Base-by-base conservation (phyloP, 2,888 invertebrate species). In the Amblyteles armatorius region DNA sequence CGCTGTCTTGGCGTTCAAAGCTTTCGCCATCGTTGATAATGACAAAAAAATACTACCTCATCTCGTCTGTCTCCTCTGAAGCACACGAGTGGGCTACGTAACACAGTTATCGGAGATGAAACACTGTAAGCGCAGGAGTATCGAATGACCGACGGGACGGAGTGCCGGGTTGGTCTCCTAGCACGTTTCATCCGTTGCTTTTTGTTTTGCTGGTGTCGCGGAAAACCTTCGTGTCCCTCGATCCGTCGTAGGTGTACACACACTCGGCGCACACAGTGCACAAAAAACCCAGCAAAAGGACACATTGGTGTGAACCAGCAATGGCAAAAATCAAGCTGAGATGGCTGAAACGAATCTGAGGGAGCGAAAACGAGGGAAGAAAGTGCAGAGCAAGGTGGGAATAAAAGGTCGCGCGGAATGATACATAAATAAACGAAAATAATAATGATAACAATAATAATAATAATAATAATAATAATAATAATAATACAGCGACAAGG, bases 261-360 rank as follows among this genome's bases (percentile, higher is more conserved):
- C 26, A 36, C 22, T 40, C 0, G 19, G n/a, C 57, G 22, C 40
- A 73, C 73, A 40, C 57, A 26, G 57, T 5, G 33, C 22, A 60
- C 22, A 73, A 40, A 44, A 60, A 16, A 73, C 72, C 26, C 52
- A 44, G 63, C 52, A 36, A 55, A 77, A 68, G 55, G 29, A n/a
- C 16, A 9, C 36, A 9, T 11, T 7, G 22, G 50, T 6, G 29
- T n/a, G 48, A 11, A 4, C 60, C 3, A 57, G 55, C 22, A 48
- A 60, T 60, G 57, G 57, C 48, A 19, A 29, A 78, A 78, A 78
- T 69, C 69, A 50, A 69, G 78, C 60, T 69, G 69, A 48, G 79
- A 22, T 16, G 55, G 19, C 55, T 13, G 55, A 52, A 72, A 40
- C 11, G 36, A 36, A n/a, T 6, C 55, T 2, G 9, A 55, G 11